phyloP scores from a whole-genome alignment of 2,113 vertebrate genomes.

The Taxidea taxus region DNA sequence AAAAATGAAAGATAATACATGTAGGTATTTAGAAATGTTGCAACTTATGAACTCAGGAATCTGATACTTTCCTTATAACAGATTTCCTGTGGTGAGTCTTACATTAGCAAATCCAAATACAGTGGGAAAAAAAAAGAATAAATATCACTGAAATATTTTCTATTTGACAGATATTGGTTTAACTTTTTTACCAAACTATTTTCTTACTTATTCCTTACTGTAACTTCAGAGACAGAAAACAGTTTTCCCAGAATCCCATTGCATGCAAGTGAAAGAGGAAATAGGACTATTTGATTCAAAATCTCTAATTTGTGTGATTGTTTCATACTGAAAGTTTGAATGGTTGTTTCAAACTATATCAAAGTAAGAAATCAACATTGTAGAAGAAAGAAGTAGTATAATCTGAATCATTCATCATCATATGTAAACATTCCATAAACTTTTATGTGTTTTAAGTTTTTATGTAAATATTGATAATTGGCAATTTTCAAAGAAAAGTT shows the following conservation, averaged over 20 bases:
- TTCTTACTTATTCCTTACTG: background rate
- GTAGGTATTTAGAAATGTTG: background rate
- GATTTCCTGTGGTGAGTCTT: background rate
- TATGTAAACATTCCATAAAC: background rate
- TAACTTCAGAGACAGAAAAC: background rate
- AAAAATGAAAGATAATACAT: background rate
- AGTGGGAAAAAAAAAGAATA: background rate
- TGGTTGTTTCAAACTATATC: background rate
- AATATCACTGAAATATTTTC: background rate
- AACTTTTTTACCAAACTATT: background rate
- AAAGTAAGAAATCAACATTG: background rate
- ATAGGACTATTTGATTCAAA: background rate
- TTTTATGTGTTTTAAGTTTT: background rate
- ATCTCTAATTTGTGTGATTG: background rate
- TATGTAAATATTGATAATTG: background rate
- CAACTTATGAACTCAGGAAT: background rate
- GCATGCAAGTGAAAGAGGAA: background rate
- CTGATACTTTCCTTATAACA: background rate
- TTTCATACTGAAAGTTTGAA: background rate
- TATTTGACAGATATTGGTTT: background rate
- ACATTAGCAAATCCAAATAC: background rate
- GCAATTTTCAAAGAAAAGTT: background rate
- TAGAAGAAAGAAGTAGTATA: background rate
- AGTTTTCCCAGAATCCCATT: background rate
- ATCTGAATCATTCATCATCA: background rate